Percentiles rank a stretch among this genome's conserved stretches.
Conservation (phyloP, 1,140 invertebrate genomes). For the Drosophila ambigua region DNA sequence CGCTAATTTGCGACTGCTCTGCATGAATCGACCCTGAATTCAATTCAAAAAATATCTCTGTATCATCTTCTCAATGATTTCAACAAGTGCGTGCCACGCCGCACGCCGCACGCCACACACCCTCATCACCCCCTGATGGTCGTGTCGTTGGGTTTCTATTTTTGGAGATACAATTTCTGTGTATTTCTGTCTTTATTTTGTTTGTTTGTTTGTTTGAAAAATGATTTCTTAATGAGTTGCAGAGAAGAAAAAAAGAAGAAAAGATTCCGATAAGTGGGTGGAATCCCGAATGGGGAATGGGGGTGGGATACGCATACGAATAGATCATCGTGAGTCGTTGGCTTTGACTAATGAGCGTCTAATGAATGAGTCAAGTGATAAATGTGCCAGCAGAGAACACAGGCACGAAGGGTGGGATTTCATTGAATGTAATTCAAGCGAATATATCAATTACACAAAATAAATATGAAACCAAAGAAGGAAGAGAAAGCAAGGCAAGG, state of each 20-base stretch:
- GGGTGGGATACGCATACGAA: conserved; percentile 20
- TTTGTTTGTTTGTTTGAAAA: conserved; percentile 47
- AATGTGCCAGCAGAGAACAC: conserved; percentile 1
- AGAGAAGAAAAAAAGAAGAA: conserved; percentile 19
- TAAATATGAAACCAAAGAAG: no score
- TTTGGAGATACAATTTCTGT: conserved; percentile 9
- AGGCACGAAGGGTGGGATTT: background rate
- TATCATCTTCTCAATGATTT: background rate
- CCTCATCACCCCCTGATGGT: background rate
- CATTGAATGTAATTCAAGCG: no score
- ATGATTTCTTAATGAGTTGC: conserved; percentile 62
- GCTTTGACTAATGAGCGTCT: conserved; percentile 38
- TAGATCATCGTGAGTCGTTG: conserved; percentile 35
- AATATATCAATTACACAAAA: no score
- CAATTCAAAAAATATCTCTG: background rate
- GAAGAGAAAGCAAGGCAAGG: no score
- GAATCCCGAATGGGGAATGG: background rate
- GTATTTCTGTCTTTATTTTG: conserved; percentile 26
- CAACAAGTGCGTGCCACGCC: conserved; percentile 34
- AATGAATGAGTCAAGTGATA: conserved; percentile 36
- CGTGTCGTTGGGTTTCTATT: conserved; percentile 13
- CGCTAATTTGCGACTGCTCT: no score
- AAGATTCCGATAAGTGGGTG: background rate
- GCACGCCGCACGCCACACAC: background rate
- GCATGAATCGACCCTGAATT: no score